Conservation (phyloP, 2,113 vertebrate genomes). For the Sturnus vulgaris region DNA sequence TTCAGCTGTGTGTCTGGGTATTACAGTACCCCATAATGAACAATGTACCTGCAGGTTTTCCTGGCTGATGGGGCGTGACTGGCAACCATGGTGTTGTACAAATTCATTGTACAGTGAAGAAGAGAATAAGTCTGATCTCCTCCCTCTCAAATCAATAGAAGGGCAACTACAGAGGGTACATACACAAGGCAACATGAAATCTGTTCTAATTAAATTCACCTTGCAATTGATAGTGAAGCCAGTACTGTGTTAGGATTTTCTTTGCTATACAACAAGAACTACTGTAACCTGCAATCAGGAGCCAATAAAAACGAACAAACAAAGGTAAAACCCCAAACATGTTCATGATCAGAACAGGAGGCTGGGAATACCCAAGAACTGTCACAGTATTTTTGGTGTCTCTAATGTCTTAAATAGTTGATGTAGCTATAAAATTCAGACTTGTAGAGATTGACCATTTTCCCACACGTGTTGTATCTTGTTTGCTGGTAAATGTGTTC, state of each 20-base stretch:
- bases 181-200: not conserved
- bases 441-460: not conserved
- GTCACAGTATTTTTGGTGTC: not conserved
- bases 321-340: rapidly evolving
- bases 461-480: not conserved
- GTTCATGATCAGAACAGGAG: not conserved
- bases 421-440: not conserved
- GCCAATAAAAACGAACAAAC: not conserved
- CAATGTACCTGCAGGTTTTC: not conserved
- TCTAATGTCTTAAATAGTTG: not conserved
- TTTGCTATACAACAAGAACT: not conserved
- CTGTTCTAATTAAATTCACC: not conserved
- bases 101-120: not conserved
- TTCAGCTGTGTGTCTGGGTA: not conserved
- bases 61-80: not conserved
- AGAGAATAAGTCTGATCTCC: not conserved
- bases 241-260: not conserved
- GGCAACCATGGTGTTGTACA: not conserved
- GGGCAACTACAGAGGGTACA: not conserved
- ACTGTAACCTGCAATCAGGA: not conserved
- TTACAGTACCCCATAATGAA: not conserved
- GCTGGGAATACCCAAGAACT: not conserved
- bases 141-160: not conserved
- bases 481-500: not conserved
- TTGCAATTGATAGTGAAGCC: not conserved